phyloP scores from a whole-genome alignment of 2,113 vertebrate species.

The Varanus komodoensis region DNA sequence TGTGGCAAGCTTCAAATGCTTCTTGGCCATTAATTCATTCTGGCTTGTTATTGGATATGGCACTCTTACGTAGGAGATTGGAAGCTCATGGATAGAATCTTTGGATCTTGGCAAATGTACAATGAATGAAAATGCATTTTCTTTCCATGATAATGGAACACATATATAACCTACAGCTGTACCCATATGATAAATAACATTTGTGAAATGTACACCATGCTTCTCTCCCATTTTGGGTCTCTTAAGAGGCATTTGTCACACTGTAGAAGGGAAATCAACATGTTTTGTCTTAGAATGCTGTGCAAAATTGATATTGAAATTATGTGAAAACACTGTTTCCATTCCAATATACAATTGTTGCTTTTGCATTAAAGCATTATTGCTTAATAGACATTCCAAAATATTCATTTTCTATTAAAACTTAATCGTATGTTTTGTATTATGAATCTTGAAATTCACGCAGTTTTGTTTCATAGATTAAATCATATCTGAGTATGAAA shows the following conservation, averaged over 20 bases:
- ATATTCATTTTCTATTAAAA: conserved; percentile 51
- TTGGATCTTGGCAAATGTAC: not conserved
- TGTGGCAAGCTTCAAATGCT: too few relatives aligned
- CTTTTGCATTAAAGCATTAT: conserved; percentile 49
- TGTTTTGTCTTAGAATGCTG: conserved; percentile 26
- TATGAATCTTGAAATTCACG: not conserved
- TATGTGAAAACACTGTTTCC: conserved; percentile 32
- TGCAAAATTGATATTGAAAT: conserved; percentile 52
- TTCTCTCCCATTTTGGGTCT: conserved; percentile 35
- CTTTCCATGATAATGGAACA: not conserved
- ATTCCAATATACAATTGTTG: conserved; percentile 29
- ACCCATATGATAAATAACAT: conserved; percentile 20
- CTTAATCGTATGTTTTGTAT: conserved; percentile 25
- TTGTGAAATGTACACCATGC: conserved; percentile 49
- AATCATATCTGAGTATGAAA: too few relatives aligned
- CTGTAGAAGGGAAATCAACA: conserved; percentile 42
- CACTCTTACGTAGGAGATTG: not conserved
- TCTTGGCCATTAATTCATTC: too few relatives aligned
- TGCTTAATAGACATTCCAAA: conserved; percentile 40
- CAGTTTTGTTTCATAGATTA: too few relatives aligned
- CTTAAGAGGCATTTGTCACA: conserved; percentile 45
- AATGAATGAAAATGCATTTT: not conserved
- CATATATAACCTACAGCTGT: not conserved
- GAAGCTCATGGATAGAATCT: not conserved
- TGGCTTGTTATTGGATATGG: too few relatives aligned